These are phyloP conservation scores for Acrocera orbiculus DNA, from an alignment of 2,888 invertebrate genomes.

Conservation along the genomic window DNA sequence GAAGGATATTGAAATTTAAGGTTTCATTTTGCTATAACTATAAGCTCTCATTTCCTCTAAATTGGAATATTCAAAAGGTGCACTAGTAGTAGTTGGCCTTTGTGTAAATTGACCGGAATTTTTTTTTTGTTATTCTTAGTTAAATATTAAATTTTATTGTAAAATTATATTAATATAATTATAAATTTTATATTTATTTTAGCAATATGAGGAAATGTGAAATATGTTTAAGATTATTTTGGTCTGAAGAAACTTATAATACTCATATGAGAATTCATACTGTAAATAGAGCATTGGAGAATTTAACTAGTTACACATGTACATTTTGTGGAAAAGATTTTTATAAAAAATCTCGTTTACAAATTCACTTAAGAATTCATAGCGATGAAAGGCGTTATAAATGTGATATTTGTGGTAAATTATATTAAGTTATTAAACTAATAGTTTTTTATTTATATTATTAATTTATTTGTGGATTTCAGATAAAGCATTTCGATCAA, in stretches of 20 bases:
- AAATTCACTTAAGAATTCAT: slow-evolving; percentile 2
- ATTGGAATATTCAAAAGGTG: neutral
- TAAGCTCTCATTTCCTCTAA: too few species aligned
- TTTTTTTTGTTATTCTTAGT: too few species aligned
- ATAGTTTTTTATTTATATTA: too few species aligned
- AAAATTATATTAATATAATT: neutral
- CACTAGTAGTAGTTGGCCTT: neutral
- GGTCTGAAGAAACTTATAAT: slow-evolving; percentile 2
- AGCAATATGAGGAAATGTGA: neutral
- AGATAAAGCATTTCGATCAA: slow-evolving; percentile 3
- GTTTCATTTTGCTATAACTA: too few species aligned
- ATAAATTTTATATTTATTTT: neutral
- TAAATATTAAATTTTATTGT: neutral
- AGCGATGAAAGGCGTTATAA: slow-evolving; percentile 2
- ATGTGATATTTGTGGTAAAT: slow-evolving; percentile 2
- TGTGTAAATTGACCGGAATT: too few species aligned
- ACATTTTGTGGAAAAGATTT: slow-evolving; percentile 4
- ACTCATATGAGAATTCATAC: slow-evolving; percentile 2
- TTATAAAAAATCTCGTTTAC: slow-evolving; percentile 1
- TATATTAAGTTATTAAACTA: neutral
- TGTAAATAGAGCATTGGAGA: neutral
- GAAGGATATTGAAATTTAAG: too few species aligned
- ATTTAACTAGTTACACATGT: slow-evolving; percentile 1
- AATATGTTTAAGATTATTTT: slow-evolving; percentile 4
- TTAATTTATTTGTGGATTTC: neutral